These are phyloP conservation scores for Hoplodrina blanda DNA, from an alignment of 2,888 invertebrate species.

Conservation along the genomic window DNA sequence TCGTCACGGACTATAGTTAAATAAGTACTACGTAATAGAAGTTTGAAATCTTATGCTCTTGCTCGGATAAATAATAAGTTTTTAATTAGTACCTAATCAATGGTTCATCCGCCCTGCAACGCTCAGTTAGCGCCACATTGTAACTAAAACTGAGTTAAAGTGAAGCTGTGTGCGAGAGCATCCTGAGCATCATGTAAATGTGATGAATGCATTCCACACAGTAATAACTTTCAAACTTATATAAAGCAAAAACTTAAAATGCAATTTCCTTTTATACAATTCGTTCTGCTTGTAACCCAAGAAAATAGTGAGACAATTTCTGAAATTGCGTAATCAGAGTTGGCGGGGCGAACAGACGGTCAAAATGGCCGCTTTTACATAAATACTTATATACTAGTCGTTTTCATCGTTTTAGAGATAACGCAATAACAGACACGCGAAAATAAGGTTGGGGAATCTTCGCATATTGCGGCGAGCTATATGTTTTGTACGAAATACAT, in stretches of 20 bases:
- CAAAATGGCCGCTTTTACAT: constrained; percentile 60
- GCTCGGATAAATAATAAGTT: neutral
- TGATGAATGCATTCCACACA: constrained; percentile 35
- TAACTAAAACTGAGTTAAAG: constrained; percentile 13
- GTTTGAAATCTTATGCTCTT: neutral
- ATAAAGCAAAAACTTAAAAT: constrained; percentile 58
- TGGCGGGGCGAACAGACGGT: constrained; percentile 52
- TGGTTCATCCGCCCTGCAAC: neutral
- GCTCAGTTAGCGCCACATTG: neutral
- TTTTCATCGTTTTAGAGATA: constrained; percentile 58
- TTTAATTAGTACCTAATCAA: neutral
- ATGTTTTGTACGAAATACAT: constrained; percentile 39
- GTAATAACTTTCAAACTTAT: constrained; percentile 49
- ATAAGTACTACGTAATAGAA: neutral
- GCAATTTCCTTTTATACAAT: constrained; percentile 63
- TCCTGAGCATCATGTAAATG: constrained; percentile 48
- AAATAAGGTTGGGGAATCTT: constrained; percentile 49
- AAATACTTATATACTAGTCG: constrained; percentile 63
- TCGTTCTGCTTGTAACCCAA: constrained; percentile 57
- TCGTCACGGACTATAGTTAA: no score
- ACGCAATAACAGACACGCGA: constrained; percentile 57
- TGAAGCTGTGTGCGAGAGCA: constrained; percentile 17
- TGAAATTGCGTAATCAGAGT: constrained; percentile 64
- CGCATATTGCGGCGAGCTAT: constrained; percentile 32
- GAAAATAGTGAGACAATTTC: constrained; percentile 65